These are phyloP conservation scores for Equus przewalskii DNA, from an alignment of 2,113 vertebrate species.

Conservation along the genomic window DNA sequence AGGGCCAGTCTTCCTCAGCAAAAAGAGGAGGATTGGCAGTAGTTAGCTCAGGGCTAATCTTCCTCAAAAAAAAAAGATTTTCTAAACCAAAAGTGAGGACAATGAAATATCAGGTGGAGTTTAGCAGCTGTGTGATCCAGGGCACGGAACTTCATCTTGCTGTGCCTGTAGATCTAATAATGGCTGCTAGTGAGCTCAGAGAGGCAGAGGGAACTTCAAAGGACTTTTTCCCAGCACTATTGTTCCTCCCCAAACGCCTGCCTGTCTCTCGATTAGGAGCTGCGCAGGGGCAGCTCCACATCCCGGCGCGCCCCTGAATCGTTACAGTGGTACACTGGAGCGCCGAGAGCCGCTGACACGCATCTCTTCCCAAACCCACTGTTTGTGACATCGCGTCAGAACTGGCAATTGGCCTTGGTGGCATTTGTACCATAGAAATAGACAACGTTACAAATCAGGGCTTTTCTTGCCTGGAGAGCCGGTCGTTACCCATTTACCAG, in stretches of 20 bases:
- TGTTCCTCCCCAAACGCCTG: background rate
- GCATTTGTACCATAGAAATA: background rate
- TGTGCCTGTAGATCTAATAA: background rate
- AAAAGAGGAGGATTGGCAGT: no score
- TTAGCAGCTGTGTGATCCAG: background rate
- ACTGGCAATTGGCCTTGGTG: background rate
- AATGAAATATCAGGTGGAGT: background rate
- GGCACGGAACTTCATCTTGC: background rate
- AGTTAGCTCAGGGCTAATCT: no score
- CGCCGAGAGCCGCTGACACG: background rate
- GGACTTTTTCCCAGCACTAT: background rate
- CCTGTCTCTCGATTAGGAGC: background rate
- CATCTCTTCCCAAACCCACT: background rate
- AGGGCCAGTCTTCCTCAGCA: no score
- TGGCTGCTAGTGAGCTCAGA: background rate
- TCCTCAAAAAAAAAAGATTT: background rate
- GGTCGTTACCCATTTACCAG: background rate
- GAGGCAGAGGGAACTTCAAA: background rate
- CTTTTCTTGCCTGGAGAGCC: background rate
- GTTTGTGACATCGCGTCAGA: background rate
- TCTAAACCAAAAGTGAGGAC: background rate
- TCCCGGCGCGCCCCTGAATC: rapidly evolving
- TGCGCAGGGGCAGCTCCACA: background rate
- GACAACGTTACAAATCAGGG: background rate
- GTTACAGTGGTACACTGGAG: background rate